Evolutionary conservation across 2,113 vertebrate species (phyloP), one percentile per base, ranked within the genome.

Genomic region (Dasyurus viverrinus): DNA sequence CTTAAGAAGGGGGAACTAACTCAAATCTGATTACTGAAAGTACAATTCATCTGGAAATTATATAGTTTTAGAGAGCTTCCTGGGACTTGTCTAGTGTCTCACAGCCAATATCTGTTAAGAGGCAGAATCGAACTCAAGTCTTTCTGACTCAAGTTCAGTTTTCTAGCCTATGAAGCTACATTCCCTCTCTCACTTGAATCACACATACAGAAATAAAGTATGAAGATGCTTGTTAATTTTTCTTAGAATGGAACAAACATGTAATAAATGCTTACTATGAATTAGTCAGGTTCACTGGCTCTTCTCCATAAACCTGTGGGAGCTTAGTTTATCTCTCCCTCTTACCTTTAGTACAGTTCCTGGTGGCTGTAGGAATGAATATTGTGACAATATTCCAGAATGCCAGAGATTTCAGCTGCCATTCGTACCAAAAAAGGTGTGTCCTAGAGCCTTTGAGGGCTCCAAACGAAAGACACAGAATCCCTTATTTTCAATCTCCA

Each of bases 401-500:
- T 53, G 27, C 60, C 27, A 2, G 55, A 42, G 68, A 92, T 91
- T n/a, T 84, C 16, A 47, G 52, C 60, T 90, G 90, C 84, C 11
- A 2, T 42, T 11, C 3, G 47, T 0, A 19, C 8, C 2, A 1
- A 23, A 46, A 91, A 47, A 8, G 10, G 54, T 36, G 1, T 19
- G 2, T 92, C 50, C 54, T 54, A 54, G 47, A 19, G 54, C 47
- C 22, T 27, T 89, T 93, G 36, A 92, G 89, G 30, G 12, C 30
- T 42, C 60, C 54, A 50, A 27, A 55, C 52, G 60, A 54, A 19
- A 50, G n/a, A n/a, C 5, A 22, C 19, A 42, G 68, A 52, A 26
- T 68, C 11, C 93, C 95, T 53, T 89, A 90, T 93, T 94, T 84
- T 95, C 23, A 89, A 96, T 30, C 5, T 36, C 68, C 9, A 53